Evolutionary conservation across 2,888 invertebrate genomes (phyloP), one percentile per base, ranked within the genome.

Genomic region (Ptilodon capucinus): DNA sequence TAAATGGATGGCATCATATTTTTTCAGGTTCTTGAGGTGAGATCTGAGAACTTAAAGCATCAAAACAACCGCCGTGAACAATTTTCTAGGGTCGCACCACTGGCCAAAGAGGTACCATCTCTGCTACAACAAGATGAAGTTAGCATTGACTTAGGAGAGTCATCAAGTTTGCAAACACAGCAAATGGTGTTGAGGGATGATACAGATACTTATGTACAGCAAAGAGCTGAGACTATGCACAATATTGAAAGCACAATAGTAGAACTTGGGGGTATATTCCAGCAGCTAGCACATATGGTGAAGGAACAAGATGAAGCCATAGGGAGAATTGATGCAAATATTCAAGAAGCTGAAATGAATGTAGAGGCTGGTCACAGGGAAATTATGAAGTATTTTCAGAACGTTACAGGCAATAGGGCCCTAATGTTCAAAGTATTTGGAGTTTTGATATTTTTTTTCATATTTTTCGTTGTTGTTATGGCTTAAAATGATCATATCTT

Each of bases 351-450:
- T 0, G 96, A 97, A 81, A 84, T 99, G 78, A 99, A 99, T 90
- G 98, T 99, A 39, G 99, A 99, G 87, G 98, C 98, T 41, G 99
- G 99, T 2, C 99, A 99, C 79, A 93, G 96, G 51, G 98, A 99
- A 92, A 97, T 99, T 66, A 92, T 99, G 69, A 98, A 97, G 86
- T 99, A 99, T 91, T 99, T 99, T 84, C 98, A 97, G 84, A 96
- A 96, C 46, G 97, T 99, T 30, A 97, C 98, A 13, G 97, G 97
- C 56, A 99, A 99, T 91, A 94, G 99, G 70, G 99, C 99, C 95
- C 93, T 99, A 25, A 99, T 99, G 98, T 96, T 99, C 69, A 99
- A 99, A 93, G 95, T 99, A 64, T 99, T 99, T 91, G 99, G 96
- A 44, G 97, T 99, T 55, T 93, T 99, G 46, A 98, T 99, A 93